Conservation (phyloP, 53 echinoderm and acorn worm species). For the Echinarachnius parma region DNA sequence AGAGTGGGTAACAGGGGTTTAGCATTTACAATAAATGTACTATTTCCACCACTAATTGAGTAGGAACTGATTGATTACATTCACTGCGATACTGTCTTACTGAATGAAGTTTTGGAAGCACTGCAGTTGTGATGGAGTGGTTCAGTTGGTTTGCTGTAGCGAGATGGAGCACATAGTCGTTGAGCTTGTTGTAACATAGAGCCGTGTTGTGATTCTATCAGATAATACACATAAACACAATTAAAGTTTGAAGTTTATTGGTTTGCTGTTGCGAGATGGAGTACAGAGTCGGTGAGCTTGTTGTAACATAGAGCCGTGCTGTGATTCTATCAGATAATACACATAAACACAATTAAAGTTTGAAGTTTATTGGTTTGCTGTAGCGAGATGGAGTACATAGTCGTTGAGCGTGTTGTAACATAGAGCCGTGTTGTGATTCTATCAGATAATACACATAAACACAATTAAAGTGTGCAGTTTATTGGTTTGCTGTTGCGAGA, state of each 20-base stretch:
- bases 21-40: no score
- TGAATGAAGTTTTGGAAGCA: constrained; percentile 45
- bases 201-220: constrained; percentile 52
- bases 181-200: constrained; percentile 78
- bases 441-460: background rate
- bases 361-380: constrained; percentile 57
- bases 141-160: constrained; percentile 71
- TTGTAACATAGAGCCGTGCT: background rate
- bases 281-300: background rate
- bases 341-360: background rate
- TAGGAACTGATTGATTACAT: no score
- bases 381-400: background rate
- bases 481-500: constrained; percentile 60
- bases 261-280: constrained; percentile 53
- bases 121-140: constrained; percentile 52
- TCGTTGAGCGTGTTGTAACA: background rate
- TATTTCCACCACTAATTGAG: no score
- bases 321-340: background rate
- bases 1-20: no score
- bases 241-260: constrained; percentile 11
- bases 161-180: constrained; percentile 80
- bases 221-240: background rate
- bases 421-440: background rate
- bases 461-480: background rate
- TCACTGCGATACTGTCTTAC: no score